Evolutionary conservation across 2,888 invertebrate genomes (phyloP).

Genomic region (Eupithecia exiguata): DNA sequence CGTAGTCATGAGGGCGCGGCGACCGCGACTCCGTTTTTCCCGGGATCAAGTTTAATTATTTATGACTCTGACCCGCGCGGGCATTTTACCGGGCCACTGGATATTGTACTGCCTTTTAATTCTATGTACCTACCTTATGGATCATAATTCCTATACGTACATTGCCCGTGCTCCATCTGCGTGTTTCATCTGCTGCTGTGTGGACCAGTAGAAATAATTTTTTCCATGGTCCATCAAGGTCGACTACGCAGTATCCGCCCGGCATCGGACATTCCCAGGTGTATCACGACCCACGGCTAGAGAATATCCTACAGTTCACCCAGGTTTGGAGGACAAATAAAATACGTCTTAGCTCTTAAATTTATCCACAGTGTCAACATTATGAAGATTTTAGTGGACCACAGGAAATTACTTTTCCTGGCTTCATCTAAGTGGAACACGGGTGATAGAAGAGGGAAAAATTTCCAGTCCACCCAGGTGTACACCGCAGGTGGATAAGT

Average conservation of each 20-base stretch:
- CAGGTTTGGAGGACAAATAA: background rate
- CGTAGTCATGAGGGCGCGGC: conserved; percentile 9
- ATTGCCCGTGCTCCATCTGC: too few relatives aligned
- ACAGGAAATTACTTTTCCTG: too few relatives aligned
- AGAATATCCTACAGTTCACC: background rate
- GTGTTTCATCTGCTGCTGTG: too few relatives aligned
- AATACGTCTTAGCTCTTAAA: too few relatives aligned
- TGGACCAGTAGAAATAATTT: background rate
- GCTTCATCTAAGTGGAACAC: too few relatives aligned
- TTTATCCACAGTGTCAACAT: background rate
- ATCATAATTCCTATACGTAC: background rate
- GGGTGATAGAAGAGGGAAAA: background rate
- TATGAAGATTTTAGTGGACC: background rate
- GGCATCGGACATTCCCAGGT: background rate
- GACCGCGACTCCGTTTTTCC: conserved; percentile 66
- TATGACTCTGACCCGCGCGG: conserved; percentile 74
- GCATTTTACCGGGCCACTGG: conserved; percentile 15
- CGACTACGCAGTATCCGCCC: background rate
- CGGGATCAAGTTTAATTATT: conserved; percentile 81
- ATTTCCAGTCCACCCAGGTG: background rate
- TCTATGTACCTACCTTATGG: background rate
- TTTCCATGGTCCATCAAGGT: background rate
- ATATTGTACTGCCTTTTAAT: conserved; percentile 29
- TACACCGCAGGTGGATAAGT: background rate
- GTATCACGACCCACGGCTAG: background rate